Base-by-base conservation (phyloP, 2,113 vertebrate species). In the Sylvicapra grimmia region DNA sequence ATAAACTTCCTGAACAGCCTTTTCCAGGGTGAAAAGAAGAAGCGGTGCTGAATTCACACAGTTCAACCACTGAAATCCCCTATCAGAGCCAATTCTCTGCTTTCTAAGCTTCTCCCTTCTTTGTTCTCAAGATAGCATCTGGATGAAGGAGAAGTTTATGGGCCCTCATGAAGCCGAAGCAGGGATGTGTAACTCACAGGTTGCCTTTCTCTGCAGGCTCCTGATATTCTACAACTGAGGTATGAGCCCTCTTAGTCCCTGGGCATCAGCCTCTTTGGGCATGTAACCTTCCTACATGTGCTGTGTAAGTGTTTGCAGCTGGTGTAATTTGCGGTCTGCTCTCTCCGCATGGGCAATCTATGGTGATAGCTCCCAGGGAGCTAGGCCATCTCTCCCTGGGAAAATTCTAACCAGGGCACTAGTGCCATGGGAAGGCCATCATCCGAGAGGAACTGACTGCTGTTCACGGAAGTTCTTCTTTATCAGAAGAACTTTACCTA, bases 321-420 rank as follows among this genome's bases (percentile, higher is more conserved):
- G 96, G 47, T 68, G 15, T 95, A 29, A 83, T 92, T 72, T 95
- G 96, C 1, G 23, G 89, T 94, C 83, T 54, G 29, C 47, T 91
- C 75, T 92, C 97, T 82, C 86, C 49, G 11, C 96, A n/a, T 72
- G 89, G 94, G 61, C 89, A 58, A 3, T 94, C 89, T 47, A 65
- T 54, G 94, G 83, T 96, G 94, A 96, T 58, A 90, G 91, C 96
- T 97, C 97, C 85, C 85, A 82, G 75, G 33, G 89, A 97, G 94
- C 9, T 5, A 47, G 61, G 54, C 77, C 75, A 77, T 84, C 91
- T 89, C 82, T 95, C 36, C 92, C 96, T 59, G 89, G 54, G 91
- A 95, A 91, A 95, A 89, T 61, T 68, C 97, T 84, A 79, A 68
- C 40, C 49, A 44, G 49, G 84, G 33, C 59, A 23, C 65, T 54